phyloP scores from a whole-genome alignment of 1,140 invertebrate species.

The Lasioglossum albipes region DNA sequence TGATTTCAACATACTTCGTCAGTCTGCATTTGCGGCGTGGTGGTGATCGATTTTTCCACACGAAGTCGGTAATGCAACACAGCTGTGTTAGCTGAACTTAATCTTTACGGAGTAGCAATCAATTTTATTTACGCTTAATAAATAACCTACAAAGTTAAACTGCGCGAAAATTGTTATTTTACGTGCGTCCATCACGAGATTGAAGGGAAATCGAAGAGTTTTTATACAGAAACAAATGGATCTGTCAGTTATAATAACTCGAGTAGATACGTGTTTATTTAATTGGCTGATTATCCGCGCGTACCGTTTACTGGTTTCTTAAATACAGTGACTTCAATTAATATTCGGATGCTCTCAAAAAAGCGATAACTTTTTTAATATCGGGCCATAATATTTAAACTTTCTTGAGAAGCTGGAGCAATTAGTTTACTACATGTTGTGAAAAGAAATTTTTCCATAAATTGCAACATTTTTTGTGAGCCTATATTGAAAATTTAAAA shows the following conservation, averaged over 20 bases:
- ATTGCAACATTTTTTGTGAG: too few relatives aligned
- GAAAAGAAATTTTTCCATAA: too few relatives aligned
- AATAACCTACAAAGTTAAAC: neutral
- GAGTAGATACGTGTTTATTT: too few relatives aligned
- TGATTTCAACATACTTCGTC: slow-evolving; percentile 16
- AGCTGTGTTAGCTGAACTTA: neutral
- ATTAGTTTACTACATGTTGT: too few relatives aligned
- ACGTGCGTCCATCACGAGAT: slow-evolving; percentile 34
- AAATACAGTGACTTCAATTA: too few relatives aligned
- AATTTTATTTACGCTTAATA: neutral
- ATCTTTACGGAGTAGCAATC: neutral
- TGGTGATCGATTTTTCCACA: slow-evolving; percentile 3
- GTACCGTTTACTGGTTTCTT: too few relatives aligned
- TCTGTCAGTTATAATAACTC: neutral
- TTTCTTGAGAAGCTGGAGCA: too few relatives aligned
- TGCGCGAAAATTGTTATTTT: slow-evolving; percentile 33
- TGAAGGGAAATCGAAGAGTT: slow-evolving; percentile 34
- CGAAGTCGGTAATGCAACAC: neutral
- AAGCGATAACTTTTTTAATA: too few relatives aligned
- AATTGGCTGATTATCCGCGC: too few relatives aligned
- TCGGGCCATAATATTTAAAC: too few relatives aligned
- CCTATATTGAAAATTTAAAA: too few relatives aligned
- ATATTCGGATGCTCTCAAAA: too few relatives aligned
- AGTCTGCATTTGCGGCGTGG: slow-evolving; percentile 10
- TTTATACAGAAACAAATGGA: slow-evolving; percentile 25